Conservation (phyloP, 2,888 invertebrate genomes). For the Teinopalpus imperialis region DNA sequence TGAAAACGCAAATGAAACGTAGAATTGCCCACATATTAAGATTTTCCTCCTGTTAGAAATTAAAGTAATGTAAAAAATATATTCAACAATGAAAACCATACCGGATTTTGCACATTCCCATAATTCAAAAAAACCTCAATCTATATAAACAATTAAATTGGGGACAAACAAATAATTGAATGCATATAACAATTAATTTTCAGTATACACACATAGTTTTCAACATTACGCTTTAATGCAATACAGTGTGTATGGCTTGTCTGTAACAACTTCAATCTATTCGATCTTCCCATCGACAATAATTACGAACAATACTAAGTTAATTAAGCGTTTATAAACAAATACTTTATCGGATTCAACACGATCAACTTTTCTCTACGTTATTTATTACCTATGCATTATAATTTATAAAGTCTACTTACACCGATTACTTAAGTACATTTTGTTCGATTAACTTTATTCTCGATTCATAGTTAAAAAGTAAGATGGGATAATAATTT, state of each 20-base stretch:
- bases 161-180: slow-evolving; percentile 41
- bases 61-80: slow-evolving; percentile 49
- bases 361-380: slow-evolving; percentile 69
- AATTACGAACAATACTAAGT: slow-evolving; percentile 63
- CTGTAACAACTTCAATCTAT: slow-evolving; percentile 35
- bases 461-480: slow-evolving; percentile 63
- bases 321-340: slow-evolving; percentile 68
- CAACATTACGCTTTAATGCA: slow-evolving; percentile 36
- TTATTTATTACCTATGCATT: slow-evolving; percentile 74
- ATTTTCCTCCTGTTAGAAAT: slow-evolving; percentile 59
- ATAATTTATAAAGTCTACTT: slow-evolving; percentile 81
- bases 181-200: slow-evolving; percentile 56
- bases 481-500: slow-evolving; percentile 65
- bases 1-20: slow-evolving; percentile 68
- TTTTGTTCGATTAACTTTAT: slow-evolving; percentile 71
- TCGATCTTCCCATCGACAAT: slow-evolving; percentile 35
- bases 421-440: slow-evolving; percentile 80
- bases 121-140: slow-evolving; percentile 36
- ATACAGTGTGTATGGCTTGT: slow-evolving; percentile 51
- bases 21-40: slow-evolving; percentile 59
- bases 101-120: slow-evolving; percentile 58
- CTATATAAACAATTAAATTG: slow-evolving; percentile 49
- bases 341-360: slow-evolving; percentile 68
- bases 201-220: slow-evolving; percentile 69
- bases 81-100: slow-evolving; percentile 17